Evolutionary conservation across 2,797 vertebrate species (phyloP).

Genomic region (Cyclopterus lumpus): DNA sequence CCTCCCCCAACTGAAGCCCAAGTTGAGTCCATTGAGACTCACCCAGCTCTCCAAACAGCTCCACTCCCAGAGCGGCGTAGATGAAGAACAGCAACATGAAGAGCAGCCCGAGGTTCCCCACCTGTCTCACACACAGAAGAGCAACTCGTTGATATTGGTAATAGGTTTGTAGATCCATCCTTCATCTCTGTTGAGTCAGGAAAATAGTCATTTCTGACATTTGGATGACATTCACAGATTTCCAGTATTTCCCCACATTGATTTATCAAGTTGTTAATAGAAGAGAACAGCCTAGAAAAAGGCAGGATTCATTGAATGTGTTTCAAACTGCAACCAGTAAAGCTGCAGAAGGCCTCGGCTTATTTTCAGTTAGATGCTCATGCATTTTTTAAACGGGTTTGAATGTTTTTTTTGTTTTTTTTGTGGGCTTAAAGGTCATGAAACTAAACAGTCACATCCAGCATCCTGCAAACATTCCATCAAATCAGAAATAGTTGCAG

Average conservation of each 20-base stretch:
- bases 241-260: not conserved
- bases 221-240: not conserved
- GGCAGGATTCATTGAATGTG: not conserved
- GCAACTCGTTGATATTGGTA: no score
- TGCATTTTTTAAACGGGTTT: constrained; percentile 9
- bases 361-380: not conserved
- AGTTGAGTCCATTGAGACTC: no score
- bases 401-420: no score
- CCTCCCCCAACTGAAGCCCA: no score
- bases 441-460: not conserved
- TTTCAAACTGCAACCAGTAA: no score
- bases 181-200: not conserved
- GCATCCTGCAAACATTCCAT: constrained; percentile 7
- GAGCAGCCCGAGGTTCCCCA: constrained; percentile 96
- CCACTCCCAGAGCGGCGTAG: constrained; percentile 95
- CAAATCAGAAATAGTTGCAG: constrained; percentile 9
- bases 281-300: not conserved
- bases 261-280: not conserved
- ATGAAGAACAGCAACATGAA: constrained; percentile 99
- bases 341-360: not conserved
- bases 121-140: constrained; percentile 80
- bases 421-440: not conserved
- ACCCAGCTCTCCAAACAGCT: constrained; percentile 97
- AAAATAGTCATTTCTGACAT: not conserved
- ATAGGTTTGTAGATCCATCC: not conserved